Evolutionary conservation across 2,888 invertebrate species (phyloP).

Genomic region (Acleris emargana): DNA sequence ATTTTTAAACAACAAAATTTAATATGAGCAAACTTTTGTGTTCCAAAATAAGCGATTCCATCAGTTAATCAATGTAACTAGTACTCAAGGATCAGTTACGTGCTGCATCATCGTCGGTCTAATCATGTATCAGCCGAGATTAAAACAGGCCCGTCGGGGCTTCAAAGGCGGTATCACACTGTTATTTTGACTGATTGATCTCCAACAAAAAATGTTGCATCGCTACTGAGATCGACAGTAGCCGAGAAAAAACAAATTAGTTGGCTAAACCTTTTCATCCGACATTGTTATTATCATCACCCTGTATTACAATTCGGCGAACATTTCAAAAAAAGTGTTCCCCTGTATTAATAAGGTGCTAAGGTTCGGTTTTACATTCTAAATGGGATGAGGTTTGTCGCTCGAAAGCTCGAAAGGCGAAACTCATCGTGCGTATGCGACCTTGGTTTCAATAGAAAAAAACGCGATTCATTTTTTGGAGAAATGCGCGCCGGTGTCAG

Average conservation of each 20-base stretch:
- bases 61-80: constrained; percentile 62
- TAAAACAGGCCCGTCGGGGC: constrained; percentile 81
- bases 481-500: constrained; percentile 79
- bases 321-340: constrained; percentile 45
- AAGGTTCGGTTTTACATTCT: constrained; percentile 54
- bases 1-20: too few species aligned
- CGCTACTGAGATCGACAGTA: constrained; percentile 83
- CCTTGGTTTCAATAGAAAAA: constrained; percentile 74
- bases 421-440: constrained; percentile 79
- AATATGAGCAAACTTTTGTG: not conserved
- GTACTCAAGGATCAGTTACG: constrained; percentile 75
- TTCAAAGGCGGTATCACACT: constrained; percentile 84
- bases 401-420: constrained; percentile 70
- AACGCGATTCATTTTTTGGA: constrained; percentile 76
- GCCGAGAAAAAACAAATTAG: constrained; percentile 83
- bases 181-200: constrained; percentile 85
- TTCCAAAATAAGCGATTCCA: constrained; percentile 28
- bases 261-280: constrained; percentile 83
- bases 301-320: constrained; percentile 63
- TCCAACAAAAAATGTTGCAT: constrained; percentile 79
- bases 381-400: not conserved
- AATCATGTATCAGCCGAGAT: constrained; percentile 82
- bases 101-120: constrained; percentile 82
- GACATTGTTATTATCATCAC: constrained; percentile 82
- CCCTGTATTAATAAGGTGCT: constrained; percentile 46